A percentile compares a stretch with the other conserved stretches of the same genome.
phyloP scores from a whole-genome alignment of 2,797 vertebrate species.

The Rousettus madagascariensis region DNA sequence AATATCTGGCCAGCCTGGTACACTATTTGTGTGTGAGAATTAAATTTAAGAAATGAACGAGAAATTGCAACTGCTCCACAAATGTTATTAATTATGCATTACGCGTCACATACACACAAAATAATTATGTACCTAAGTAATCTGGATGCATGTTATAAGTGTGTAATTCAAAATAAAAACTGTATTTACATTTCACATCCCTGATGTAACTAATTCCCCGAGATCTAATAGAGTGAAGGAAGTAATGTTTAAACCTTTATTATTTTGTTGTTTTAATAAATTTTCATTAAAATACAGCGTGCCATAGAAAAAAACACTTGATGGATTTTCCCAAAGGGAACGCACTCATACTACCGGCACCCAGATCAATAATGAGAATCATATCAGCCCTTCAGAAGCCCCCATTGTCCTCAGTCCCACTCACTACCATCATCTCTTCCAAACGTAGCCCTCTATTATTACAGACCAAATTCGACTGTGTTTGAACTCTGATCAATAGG shows the following conservation, averaged over 20 bases:
- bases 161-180: conserved; percentile 1
- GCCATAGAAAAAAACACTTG: neutral
- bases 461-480: neutral
- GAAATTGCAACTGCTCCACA: neutral
- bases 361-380: neutral
- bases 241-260: neutral
- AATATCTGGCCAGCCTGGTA: neutral
- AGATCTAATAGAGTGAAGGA: neutral
- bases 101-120: neutral
- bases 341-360: neutral
- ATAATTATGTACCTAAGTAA: neutral
- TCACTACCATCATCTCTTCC: neutral
- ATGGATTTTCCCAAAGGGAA: conserved; percentile 38
- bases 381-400: neutral
- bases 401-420: neutral
- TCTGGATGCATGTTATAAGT: neutral
- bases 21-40: neutral
- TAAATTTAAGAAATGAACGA: conserved; percentile 24
- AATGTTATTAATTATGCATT: neutral
- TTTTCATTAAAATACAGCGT: neutral
- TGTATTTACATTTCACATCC: neutral
- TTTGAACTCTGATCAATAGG: neutral
- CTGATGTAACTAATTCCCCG: neutral
- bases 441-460: neutral
- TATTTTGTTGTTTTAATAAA: neutral